Evolutionary conservation across 2,797 vertebrate species (phyloP), one percentile per base, ranked within the genome.

Genomic region (Rhinatrema bivittatum): DNA sequence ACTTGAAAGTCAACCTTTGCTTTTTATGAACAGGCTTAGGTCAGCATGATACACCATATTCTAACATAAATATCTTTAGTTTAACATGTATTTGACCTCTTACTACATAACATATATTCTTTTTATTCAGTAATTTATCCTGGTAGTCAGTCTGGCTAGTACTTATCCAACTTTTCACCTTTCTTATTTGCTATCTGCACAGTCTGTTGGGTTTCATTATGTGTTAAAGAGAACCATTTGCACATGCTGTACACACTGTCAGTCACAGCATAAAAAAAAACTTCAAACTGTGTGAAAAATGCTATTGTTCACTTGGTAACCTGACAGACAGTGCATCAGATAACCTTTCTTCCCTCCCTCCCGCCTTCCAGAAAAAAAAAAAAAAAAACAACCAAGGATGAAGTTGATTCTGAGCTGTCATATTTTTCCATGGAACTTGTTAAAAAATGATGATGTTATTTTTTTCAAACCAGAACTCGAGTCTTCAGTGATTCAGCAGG

Each of bases 291-390:
- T 52, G 44, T 37, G 44, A 42, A 47, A 44, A 42, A 39, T 31
- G 29, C 31, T 58, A 32, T 14, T 62, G 20, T 53, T 61, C 53
- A 26, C 17, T 20, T 25, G 5, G 6, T 40, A 55, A 56, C 10
- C 16, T 32, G 42, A 43, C 28, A 24, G n/a, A 51, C n/a, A n/a
- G n/a, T n/a, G 11, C 19, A 51, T 12, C 22, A 49, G 14, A 9
- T 49, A 64, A 47, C 7, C 5, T 50, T 56, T 61, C 50, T 4
- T n/a, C n/a, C n/a, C n/a, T n/a, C n/a, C n/a, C n/a, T n/a, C n/a
- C n/a, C n/a, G n/a, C n/a, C n/a, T n/a, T n/a, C n/a, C n/a, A n/a
- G n/a, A n/a, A n/a, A n/a, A n/a, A n/a, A n/a, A n/a, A n/a, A n/a
- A n/a, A n/a, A n/a, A n/a, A n/a, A n/a, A n/a, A n/a, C n/a, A n/a